Base-by-base conservation (phyloP, 1,140 invertebrate species). In the Neodiprion fabricii region DNA sequence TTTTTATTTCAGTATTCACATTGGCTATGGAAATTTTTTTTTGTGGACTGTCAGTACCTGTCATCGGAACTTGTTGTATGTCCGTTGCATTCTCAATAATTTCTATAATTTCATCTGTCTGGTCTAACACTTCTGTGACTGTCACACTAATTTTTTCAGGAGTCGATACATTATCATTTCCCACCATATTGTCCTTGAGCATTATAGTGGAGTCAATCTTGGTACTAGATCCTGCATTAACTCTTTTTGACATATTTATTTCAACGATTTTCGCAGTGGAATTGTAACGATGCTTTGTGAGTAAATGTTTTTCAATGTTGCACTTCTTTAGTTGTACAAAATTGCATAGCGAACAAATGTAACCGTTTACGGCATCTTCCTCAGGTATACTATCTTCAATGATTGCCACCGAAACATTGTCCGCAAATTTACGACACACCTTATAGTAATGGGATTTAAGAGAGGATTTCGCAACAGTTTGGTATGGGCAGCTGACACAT, bases 281-380 rank as follows among this genome's bases (percentile, higher is more conserved):
- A 61, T 61, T 61, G 11, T 7, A 14, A 61, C 53, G 53, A 61
- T 61, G 53, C 3, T 61, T 61, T 5, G 8, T 5, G 9, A 61
- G 5, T 14, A 61, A 17, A 61, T 95, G 93, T 1, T 85, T 85
- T 78, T 91, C 89, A 0, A 94, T 85, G 76, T 90, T 91, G 68
- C 88, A 83, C 66, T 90, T 81, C 1, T 90, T 89, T 61, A 94
- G 81, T 85, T 94, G 93, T 1, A 93, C 90, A 79, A 90, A 94
- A 80, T 93, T 91, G 79, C 94, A 95, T 66, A 89, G 86, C 1
- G 88, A 85, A 80, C 93, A 94, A 1, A 94, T 83, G 78, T 92
- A 93, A 14, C 92, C 93, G 71, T 90, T 90, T 17, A 93, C 79
- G 69, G 75, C 40, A n/a, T 82, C 76, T 7, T 83, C 77, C 0